Conservation (phyloP, 2,888 invertebrate species). For the Orthosia gothica region DNA sequence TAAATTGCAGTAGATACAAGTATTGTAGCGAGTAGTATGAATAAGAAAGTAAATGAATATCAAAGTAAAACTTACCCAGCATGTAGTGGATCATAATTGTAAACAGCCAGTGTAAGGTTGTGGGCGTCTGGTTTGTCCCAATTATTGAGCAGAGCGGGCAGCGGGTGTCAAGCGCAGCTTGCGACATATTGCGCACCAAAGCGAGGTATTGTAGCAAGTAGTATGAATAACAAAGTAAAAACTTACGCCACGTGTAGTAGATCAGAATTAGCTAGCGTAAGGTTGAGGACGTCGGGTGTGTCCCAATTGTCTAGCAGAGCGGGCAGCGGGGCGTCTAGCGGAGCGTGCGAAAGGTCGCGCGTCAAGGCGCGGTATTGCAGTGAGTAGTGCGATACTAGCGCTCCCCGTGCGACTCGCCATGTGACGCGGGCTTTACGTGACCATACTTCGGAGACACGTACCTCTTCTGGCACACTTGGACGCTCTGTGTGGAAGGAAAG, state of each 20-base stretch:
- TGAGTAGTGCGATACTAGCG: conserved; percentile 87
- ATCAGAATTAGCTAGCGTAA: conserved; percentile 87
- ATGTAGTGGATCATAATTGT: conserved; percentile 86
- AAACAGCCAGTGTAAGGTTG: conserved; percentile 82
- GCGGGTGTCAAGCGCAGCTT: conserved; percentile 82
- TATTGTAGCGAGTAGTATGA: too few relatives aligned
- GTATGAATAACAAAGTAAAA: conserved; percentile 71
- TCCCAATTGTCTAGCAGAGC: conserved; percentile 86
- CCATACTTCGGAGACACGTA: conserved; percentile 88
- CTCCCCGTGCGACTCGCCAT: conserved; percentile 86
- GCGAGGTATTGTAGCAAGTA: conserved; percentile 87
- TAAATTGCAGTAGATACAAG: too few relatives aligned
- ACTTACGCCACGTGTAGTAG: conserved; percentile 79
- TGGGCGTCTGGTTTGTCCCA: conserved; percentile 86
- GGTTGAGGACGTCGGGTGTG: conserved; percentile 84
- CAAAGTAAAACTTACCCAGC: conserved; percentile 81
- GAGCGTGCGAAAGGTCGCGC: conserved; percentile 80
- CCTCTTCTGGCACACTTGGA: conserved; percentile 87
- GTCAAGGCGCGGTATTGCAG: conserved; percentile 85
- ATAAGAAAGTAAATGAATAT: conserved; percentile 18
- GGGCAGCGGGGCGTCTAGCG: conserved; percentile 84
- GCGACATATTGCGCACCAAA: conserved; percentile 80
- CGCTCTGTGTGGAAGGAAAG: conserved; percentile 76
- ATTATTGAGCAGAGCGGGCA: conserved; percentile 82
- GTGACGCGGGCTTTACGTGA: conserved; percentile 86